A percentile compares a stretch with the other conserved stretches of the same genome.
Evolutionary conservation across 2,888 invertebrate species (phyloP).

Genomic region (Nebria salina): DNA sequence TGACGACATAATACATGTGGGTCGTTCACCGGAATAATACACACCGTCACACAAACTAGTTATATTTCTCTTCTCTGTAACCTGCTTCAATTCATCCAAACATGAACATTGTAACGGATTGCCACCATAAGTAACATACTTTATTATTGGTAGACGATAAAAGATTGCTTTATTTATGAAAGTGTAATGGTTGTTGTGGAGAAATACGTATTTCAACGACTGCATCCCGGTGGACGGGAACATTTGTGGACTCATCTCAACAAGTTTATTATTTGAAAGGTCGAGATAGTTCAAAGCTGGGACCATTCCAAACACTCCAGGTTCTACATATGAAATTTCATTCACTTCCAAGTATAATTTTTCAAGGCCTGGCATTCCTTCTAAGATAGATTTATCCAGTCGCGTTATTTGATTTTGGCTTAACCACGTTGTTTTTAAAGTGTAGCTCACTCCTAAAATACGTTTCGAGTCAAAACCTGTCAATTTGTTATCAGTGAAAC

Average conservation of each 20-base stretch:
- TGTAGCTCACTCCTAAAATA: neutral
- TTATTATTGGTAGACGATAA: conserved; percentile 2
- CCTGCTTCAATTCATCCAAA: neutral
- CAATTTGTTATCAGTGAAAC: conserved; percentile 11
- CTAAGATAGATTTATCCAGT: neutral
- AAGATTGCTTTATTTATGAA: conserved; percentile 21
- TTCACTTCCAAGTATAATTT: conserved; percentile 4
- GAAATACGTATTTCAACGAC: neutral
- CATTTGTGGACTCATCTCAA: conserved; percentile 3
- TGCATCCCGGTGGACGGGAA: neutral
- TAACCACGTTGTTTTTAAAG: conserved; percentile 20
- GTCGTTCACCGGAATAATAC: neutral
- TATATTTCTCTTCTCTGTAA: conserved; percentile 2
- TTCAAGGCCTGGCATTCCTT: neutral
- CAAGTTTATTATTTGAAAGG: conserved; percentile 9
- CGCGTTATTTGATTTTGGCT: neutral
- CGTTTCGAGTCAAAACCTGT: conserved; percentile 6
- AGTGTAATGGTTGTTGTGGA: conserved; percentile 14
- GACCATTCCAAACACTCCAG: neutral
- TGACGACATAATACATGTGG: neutral
- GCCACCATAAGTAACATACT: conserved; percentile 7
- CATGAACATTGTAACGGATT: conserved; percentile 26
- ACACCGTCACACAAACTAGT: neutral
- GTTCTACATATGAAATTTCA: conserved; percentile 7
- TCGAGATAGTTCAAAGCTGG: neutral